Evolutionary conservation across 2,113 vertebrate species (phyloP).

Genomic region (Mystacornis crossleyi): DNA sequence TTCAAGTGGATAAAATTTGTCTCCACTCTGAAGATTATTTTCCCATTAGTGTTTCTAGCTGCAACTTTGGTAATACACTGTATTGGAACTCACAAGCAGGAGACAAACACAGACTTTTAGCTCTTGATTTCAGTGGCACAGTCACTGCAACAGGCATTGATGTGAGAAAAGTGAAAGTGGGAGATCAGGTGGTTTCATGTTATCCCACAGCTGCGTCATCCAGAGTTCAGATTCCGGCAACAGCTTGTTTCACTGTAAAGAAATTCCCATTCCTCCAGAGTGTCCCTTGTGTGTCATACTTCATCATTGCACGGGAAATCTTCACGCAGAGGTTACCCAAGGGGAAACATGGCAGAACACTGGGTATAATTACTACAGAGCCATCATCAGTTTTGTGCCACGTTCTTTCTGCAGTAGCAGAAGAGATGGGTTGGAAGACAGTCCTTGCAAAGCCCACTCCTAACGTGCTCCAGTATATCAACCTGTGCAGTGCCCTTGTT

Average conservation of each 20-base stretch:
- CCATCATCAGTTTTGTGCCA: conserved; percentile 74
- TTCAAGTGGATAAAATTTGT: conserved; percentile 78
- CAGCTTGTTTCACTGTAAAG: conserved; percentile 74
- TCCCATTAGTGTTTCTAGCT: conserved; percentile 79
- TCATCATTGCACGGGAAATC: conserved; percentile 82
- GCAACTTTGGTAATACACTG: conserved; percentile 74
- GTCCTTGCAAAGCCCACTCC: conserved; percentile 24
- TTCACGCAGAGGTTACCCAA: conserved; percentile 61
- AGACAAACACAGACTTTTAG: conserved; percentile 76
- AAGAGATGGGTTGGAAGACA: conserved; percentile 78
- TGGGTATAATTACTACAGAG: conserved; percentile 77
- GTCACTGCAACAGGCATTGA: conserved; percentile 75
- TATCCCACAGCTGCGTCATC: conserved; percentile 76
- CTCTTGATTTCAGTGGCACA: conserved; percentile 83
- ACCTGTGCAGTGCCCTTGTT: conserved; percentile 70
- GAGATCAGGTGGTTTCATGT: conserved; percentile 80
- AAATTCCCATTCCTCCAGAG: conserved; percentile 75
- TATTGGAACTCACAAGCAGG: conserved; percentile 79
- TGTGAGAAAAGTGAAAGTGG: conserved; percentile 76
- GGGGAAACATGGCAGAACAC: conserved; percentile 55
- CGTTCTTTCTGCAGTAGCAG: conserved; percentile 75
- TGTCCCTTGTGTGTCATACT: conserved; percentile 82
- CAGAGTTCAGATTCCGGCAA: conserved; percentile 75
- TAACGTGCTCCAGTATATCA: background rate
- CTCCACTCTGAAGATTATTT: conserved; percentile 87